phyloP scores from a whole-genome alignment of 1,140 invertebrate genomes.

The Drosophila busckii region DNA sequence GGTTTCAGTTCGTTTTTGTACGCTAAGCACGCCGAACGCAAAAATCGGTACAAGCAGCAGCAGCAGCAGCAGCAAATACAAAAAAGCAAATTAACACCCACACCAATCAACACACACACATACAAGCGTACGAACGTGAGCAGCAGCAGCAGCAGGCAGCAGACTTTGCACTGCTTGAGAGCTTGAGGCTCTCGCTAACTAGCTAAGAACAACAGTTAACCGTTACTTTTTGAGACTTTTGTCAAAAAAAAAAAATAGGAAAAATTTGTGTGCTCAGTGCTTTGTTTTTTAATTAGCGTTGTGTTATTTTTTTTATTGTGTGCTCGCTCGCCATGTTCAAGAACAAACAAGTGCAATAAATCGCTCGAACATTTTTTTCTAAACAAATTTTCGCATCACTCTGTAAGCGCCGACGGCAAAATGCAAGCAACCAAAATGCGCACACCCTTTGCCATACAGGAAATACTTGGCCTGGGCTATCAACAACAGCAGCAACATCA shows the following conservation, averaged over 20 bases:
- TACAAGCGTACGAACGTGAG: constrained; percentile 5
- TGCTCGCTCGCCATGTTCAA: constrained; percentile 19
- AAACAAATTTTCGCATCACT: not conserved
- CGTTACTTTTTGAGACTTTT: too few species aligned
- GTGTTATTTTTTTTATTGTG: constrained; percentile 4
- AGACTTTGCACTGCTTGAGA: too few species aligned
- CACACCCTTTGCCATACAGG: constrained; percentile 94
- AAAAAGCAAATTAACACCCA: not conserved
- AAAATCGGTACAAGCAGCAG: constrained; percentile 22
- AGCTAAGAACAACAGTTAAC: too few species aligned
- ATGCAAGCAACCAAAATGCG: constrained; percentile 80
- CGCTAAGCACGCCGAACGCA: constrained; percentile 59
- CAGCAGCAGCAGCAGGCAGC: too few species aligned
- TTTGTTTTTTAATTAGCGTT: constrained; percentile 10
- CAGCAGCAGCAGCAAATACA: constrained; percentile 20
- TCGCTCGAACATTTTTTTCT: not conserved
- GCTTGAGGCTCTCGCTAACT: too few species aligned
- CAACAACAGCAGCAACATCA: constrained; percentile 50
- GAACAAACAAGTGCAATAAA: constrained; percentile 38
- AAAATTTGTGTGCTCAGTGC: not conserved
- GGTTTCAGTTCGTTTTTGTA: constrained; percentile 69
- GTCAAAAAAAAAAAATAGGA: too few species aligned
- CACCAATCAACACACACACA: constrained; percentile 5
- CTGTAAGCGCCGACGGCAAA: constrained; percentile 51
- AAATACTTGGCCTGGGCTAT: constrained; percentile 88